phyloP scores from a whole-genome alignment of 2,888 invertebrate genomes.

The Malthinus flaveolus region DNA sequence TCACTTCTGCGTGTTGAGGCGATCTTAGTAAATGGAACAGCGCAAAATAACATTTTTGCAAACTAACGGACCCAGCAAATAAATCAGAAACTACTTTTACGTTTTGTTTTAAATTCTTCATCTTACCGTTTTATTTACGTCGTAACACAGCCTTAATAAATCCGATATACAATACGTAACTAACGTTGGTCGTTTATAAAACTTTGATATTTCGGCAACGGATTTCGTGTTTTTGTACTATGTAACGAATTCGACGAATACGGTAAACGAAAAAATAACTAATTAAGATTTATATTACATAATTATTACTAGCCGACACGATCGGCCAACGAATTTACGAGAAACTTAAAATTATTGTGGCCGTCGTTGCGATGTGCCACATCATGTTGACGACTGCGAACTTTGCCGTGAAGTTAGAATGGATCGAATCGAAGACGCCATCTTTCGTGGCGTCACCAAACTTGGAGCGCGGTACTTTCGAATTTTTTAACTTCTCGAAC shows the following conservation, averaged over 20 bases:
- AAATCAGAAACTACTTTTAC: no score
- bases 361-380: conserved; percentile 56
- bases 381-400: conserved; percentile 56
- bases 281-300: conserved; percentile 52
- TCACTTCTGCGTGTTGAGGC: conserved; percentile 26
- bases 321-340: conserved; percentile 49
- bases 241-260: conserved; percentile 50
- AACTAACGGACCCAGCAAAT: neutral
- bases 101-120: conserved; percentile 8
- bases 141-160: conserved; percentile 46
- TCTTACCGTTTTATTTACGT: conserved; percentile 44
- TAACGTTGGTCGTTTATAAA: conserved; percentile 43
- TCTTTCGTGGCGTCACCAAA: conserved; percentile 23
- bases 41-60: conserved; percentile 13
- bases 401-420: conserved; percentile 41
- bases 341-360: conserved; percentile 55
- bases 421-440: conserved; percentile 33
- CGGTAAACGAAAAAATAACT: conserved; percentile 49
- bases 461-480: conserved; percentile 39
- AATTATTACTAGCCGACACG: conserved; percentile 52
- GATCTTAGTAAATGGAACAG: conserved; percentile 14
- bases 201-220: conserved; percentile 51
- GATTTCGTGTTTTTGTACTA: conserved; percentile 54
- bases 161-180: conserved; percentile 44
- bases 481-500: conserved; percentile 21